Evolutionary conservation across 2,888 invertebrate species (phyloP), one percentile per base, ranked within the genome.

Genomic region (Ptychoptera contaminata): DNA sequence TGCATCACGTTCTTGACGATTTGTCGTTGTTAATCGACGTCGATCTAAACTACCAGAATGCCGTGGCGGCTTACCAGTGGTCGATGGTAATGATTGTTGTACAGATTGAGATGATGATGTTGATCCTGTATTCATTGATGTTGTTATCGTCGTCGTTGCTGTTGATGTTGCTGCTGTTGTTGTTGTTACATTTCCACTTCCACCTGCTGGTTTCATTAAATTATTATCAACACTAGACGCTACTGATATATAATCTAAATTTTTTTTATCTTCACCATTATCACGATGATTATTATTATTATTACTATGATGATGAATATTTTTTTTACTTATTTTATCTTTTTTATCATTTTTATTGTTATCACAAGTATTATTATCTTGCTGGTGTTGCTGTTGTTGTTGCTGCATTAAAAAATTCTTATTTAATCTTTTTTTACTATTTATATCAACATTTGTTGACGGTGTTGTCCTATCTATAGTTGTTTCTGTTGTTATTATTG

Each of bases 1-100:
- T 43, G 74, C 73, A 56, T 79, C 79, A 36, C 79, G 67, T 51
- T 78, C 77, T 48, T 69, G 69, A 35, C 76, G 68, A 51, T 70
- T 69, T 31, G 68, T 62, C 37, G 67, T 58, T 36, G 63, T 57
- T 37, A 72, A 68, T 39, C 74, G 65, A 46, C 74, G 65, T 49
- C 76, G 69, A 53, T 77, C 71, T 51, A 76, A 67, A 51, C 76
- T 76, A 14, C 67, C 66, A 2, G 51, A 47, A 11, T 52, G 52
- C 32, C 68, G 65, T n/a, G 53, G 53, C 40, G 51, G 52, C 46
- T 55, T 55, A 14, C 43, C 39, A 16, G 46, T 37, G 11, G 29
- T 40, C 39, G 23, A 29, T 34, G 14, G 31, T 10, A 16, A 36
- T 2, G 14, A 30, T 10, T 37, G 30, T 39, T 40, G 23, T 23